Base-by-base conservation (phyloP, 2,113 vertebrate species). In the Nothocercus nigrocapillus region DNA sequence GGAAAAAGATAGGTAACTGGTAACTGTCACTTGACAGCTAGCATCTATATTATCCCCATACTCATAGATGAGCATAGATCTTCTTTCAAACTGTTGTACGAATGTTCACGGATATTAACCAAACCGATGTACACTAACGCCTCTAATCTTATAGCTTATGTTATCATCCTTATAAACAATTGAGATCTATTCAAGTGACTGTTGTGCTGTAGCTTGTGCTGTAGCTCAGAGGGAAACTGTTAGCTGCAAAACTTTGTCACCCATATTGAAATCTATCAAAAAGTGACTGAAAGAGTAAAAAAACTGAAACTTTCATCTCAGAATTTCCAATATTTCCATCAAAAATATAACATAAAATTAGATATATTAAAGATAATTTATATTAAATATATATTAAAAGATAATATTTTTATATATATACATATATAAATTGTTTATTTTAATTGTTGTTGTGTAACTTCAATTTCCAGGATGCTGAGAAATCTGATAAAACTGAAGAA, bases 41-140 rank as follows among this genome's bases (percentile, higher is more conserved):
- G 54, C 19, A 83, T 86, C 80, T 94, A 22, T 75, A 85, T 96
- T 81, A 78, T 85, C 82, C 38, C 38, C 51, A 32, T 75, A 62
- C 13, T 80, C 83, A 61, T 18, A 77, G 53, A 85, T 79, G 14
- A 88, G 49, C 84, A 15, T 4, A 62, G 54, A 61, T 45, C 0
- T 45, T 88, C 90, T 94, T 88, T 91, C 32, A 42, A 80, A 44
- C 34, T 44, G 28, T 6, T 69, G 11, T 82, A 82, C 59, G 11
- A 84, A 70, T 62, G n/a, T 25, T 58, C 62, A n/a, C 32, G 19
- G 22, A 34, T 75, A 51, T 88, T 81, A 85, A 83, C 17, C 7
- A 79, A 80, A 83, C 3, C 49, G 42, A 10, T 78, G 22, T 63
- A 2, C 20, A 42, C 63, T 64, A 25, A 58, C 44, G 7, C 58